phyloP scores from a whole-genome alignment of 2,113 vertebrate genomes.

The Pogona vitticeps region DNA sequence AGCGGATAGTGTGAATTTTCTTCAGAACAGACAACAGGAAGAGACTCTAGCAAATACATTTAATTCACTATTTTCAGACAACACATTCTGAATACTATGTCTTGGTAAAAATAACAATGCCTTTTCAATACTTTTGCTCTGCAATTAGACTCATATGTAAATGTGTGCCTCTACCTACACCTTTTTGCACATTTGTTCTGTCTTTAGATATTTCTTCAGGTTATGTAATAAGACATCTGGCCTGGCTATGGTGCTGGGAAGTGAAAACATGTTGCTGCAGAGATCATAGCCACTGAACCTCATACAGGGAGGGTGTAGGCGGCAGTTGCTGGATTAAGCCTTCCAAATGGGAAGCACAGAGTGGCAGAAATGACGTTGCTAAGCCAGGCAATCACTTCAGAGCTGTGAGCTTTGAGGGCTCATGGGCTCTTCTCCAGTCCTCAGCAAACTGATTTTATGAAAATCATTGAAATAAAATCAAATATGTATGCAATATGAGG shows the following conservation, averaged over 20 bases:
- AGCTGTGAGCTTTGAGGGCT: neutral
- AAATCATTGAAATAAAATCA: neutral
- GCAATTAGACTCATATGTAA: conserved; percentile 13
- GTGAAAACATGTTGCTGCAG: neutral
- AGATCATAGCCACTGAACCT: neutral
- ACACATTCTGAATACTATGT: conserved; percentile 43
- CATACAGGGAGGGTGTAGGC: neutral
- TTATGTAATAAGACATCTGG: neutral
- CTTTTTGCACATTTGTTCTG: conserved; percentile 23
- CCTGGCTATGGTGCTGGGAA: neutral
- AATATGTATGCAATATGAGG: neutral
- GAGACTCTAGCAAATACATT: conserved; percentile 49
- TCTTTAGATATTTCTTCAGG: neutral
- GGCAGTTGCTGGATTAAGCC: neutral
- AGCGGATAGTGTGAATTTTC: conserved; percentile 44
- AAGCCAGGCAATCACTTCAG: neutral
- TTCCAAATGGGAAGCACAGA: neutral
- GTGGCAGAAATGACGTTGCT: neutral
- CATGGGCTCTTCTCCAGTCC: neutral
- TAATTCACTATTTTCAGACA: conserved; percentile 50
- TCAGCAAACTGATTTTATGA: neutral
- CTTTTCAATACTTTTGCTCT: conserved; percentile 36
- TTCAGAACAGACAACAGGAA: conserved; percentile 28
- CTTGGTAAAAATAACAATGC: neutral
- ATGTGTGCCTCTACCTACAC: neutral